Percentiles rank a stretch among this genome's conserved stretches.
These are phyloP conservation scores for Aphrophora alni DNA, from an alignment of 2,888 invertebrate genomes.

Conservation along the genomic window DNA sequence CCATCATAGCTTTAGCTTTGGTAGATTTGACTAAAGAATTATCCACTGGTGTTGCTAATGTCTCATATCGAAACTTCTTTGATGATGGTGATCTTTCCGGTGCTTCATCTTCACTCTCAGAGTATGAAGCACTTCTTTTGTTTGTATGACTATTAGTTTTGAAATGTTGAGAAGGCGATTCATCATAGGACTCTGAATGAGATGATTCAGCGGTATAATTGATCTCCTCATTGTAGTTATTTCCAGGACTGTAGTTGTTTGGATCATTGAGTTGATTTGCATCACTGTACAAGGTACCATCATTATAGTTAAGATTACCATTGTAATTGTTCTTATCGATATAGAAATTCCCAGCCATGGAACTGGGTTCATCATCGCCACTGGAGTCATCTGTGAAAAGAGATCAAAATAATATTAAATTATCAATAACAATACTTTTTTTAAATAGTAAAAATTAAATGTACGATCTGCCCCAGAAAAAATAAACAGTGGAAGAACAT, in stretches of 20 bases:
- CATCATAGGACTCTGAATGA: neutral
- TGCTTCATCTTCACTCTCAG: neutral
- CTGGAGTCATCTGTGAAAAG: neutral
- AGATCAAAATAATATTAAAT: neutral
- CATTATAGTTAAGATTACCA: neutral
- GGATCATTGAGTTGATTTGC: neutral
- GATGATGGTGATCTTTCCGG: neutral
- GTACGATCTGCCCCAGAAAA: neutral
- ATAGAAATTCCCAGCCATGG: neutral
- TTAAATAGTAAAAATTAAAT: neutral
- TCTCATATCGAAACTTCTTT: neutral
- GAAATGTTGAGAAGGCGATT: neutral
- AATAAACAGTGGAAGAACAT: neutral
- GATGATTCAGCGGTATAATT: neutral
- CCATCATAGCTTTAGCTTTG: slow-evolving; percentile 36
- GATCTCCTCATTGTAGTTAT: neutral
- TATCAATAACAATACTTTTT: neutral
- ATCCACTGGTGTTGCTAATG: neutral
- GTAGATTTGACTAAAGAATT: neutral
- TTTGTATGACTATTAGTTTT: neutral
- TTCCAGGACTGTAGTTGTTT: neutral
- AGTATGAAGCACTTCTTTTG: neutral
- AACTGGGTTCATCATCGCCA: neutral
- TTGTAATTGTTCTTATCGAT: neutral
- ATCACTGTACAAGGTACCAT: neutral